phyloP scores from a whole-genome alignment of 2,888 invertebrate genomes.

The Erebia palarica region DNA sequence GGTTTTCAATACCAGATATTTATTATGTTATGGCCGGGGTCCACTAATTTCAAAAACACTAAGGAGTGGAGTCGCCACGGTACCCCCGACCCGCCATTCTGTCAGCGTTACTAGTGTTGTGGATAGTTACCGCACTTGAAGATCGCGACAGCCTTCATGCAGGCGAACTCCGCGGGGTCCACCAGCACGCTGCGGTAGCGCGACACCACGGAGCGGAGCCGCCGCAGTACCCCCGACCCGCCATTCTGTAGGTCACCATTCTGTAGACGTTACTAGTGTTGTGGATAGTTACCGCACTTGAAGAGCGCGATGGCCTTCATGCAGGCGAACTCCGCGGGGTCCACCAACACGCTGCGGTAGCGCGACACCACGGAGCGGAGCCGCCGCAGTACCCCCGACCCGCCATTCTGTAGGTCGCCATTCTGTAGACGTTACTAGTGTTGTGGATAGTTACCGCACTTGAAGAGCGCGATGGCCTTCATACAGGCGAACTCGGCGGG shows the following conservation, averaged over 20 bases:
- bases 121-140: slow-evolving; percentile 93
- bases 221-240: slow-evolving; percentile 88
- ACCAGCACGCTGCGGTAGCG: slow-evolving; percentile 95
- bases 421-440: neutral
- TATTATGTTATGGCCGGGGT: too few relatives aligned
- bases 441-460: slow-evolving; percentile 88
- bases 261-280: neutral
- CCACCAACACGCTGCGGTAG: slow-evolving; percentile 94
- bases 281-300: slow-evolving; percentile 88
- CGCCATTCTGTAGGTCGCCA: slow-evolving; percentile 57
- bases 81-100: too few relatives aligned
- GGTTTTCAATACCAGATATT: too few relatives aligned
- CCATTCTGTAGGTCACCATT: slow-evolving; percentile 46
- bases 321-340: slow-evolving; percentile 99
- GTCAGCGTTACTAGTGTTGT: neutral
- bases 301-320: slow-evolving; percentile 98
- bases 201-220: slow-evolving; percentile 93
- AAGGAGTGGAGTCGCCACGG: too few relatives aligned
- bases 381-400: slow-evolving; percentile 88
- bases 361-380: slow-evolving; percentile 94
- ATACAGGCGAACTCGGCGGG: slow-evolving; percentile 99
- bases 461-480: slow-evolving; percentile 98
- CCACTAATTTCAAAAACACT: too few relatives aligned
- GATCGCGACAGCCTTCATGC: slow-evolving; percentile 97
- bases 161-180: slow-evolving; percentile 99